Percentiles rank a stretch among this genome's conserved stretches.
These are phyloP conservation scores for Sphecodes monilicornis DNA, from an alignment of 2,888 invertebrate genomes.

Conservation along the genomic window DNA sequence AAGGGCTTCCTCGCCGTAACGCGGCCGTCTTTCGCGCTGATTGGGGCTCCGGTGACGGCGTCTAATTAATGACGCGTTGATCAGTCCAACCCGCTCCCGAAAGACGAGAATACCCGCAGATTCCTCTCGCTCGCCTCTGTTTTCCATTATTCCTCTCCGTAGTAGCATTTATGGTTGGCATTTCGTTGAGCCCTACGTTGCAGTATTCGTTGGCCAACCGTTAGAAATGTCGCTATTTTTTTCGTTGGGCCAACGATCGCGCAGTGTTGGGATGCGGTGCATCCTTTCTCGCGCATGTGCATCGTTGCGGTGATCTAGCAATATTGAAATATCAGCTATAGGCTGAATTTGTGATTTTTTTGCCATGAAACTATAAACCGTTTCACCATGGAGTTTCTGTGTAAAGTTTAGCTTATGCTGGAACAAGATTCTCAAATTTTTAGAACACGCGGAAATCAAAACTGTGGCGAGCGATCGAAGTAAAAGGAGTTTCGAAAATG, in stretches of 20 bases:
- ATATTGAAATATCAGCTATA: too few species aligned
- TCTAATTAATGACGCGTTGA: slow-evolving; percentile 26
- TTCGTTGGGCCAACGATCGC: too few species aligned
- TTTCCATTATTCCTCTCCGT: slow-evolving; percentile 4
- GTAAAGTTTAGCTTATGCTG: background rate
- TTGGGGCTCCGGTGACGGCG: slow-evolving; percentile 1
- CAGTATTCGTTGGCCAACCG: too few species aligned
- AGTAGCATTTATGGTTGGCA: too few species aligned
- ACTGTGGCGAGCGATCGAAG: background rate
- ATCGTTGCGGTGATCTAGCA: too few species aligned
- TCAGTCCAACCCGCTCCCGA: background rate
- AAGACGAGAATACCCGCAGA: background rate
- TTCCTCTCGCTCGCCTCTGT: background rate
- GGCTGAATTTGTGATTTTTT: background rate
- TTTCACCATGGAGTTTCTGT: background rate
- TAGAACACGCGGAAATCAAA: background rate
- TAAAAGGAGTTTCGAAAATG: background rate
- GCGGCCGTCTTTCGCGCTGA: background rate
- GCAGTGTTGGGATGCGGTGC: too few species aligned
- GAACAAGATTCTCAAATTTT: background rate
- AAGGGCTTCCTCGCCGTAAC: background rate
- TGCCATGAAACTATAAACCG: background rate
- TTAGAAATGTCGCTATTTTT: too few species aligned
- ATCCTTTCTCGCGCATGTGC: too few species aligned
- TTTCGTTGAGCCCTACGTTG: too few species aligned